Percentiles rank a stretch among this genome's conserved stretches.
Conservation (phyloP, 2,113 vertebrate species). For the Psilopsiagon aymara region DNA sequence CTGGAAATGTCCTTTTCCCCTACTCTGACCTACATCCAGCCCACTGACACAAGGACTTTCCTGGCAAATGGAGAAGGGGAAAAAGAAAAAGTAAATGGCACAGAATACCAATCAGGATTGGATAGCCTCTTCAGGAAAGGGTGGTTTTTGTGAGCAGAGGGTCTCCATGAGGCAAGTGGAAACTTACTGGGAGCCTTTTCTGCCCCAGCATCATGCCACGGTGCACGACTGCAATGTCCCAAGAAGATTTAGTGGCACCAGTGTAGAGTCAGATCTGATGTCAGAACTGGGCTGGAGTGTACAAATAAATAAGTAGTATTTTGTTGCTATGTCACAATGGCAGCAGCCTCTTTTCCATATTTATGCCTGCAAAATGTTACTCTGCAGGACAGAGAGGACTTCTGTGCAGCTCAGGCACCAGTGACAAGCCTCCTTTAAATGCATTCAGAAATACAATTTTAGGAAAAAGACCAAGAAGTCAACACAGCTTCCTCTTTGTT, state of each 20-base stretch:
- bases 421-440: conserved; percentile 38
- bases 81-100: background rate
- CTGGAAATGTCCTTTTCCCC: background rate
- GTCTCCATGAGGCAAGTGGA: background rate
- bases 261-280: background rate
- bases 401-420: conserved; percentile 2
- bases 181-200: background rate
- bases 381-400: background rate
- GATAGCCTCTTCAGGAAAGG: background rate
- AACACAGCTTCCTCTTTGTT: conserved; percentile 10
- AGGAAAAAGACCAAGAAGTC: conserved; percentile 43
- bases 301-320: conserved; percentile 39
- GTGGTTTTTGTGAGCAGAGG: background rate
- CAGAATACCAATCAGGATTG: background rate
- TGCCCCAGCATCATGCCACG: background rate
- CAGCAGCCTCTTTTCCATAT: conserved; percentile 10
- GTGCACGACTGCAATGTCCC: background rate
- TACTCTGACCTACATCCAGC: background rate
- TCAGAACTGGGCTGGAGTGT: background rate
- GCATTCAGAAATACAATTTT: conserved; percentile 35
- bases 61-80: background rate
- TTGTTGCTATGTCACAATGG: conserved; percentile 11
- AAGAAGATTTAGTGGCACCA: conserved; percentile 1
- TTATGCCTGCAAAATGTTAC: background rate
- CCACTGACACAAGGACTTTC: background rate